Percentiles rank a stretch among this genome's conserved stretches.
Conservation (phyloP, 2,113 vertebrate genomes). For the Oenanthe oenanthe region DNA sequence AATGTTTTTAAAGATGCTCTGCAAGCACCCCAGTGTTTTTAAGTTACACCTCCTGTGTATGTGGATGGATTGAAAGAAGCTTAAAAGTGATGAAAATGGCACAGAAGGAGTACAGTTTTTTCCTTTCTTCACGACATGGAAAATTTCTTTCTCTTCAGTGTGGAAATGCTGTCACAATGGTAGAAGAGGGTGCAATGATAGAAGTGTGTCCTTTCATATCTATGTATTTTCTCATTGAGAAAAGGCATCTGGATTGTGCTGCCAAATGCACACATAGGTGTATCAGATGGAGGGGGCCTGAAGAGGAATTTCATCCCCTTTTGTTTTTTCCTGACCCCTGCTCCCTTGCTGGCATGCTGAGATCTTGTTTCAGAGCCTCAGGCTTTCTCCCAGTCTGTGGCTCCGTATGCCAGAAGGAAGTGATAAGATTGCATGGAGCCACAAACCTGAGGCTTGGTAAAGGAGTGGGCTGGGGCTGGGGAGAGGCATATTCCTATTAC, state of each 20-base stretch:
- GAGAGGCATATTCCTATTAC: neutral
- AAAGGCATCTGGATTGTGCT: neutral
- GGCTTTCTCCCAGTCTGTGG: neutral
- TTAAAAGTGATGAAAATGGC: neutral
- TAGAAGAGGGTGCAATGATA: neutral
- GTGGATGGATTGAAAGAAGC: neutral
- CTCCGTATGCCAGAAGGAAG: neutral
- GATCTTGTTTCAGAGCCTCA: neutral
- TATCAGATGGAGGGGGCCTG: neutral
- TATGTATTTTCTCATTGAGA: neutral
- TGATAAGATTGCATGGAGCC: neutral
- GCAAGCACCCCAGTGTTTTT: neutral
- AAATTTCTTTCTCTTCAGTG: neutral
- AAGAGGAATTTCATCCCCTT: neutral
- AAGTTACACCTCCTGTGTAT: neutral
- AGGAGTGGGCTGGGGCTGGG: neutral
- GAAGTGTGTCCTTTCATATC: neutral
- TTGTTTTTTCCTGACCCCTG: neutral
- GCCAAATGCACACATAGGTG: neutral
- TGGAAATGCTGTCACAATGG: neutral
- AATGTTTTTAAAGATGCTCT: neutral
- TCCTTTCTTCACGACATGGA: fast-evolving
- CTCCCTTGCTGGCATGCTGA: neutral
- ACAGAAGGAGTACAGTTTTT: neutral
- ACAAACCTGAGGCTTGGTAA: neutral